phyloP scores from a whole-genome alignment of 2,888 invertebrate species.

The Candidula unifasciata region DNA sequence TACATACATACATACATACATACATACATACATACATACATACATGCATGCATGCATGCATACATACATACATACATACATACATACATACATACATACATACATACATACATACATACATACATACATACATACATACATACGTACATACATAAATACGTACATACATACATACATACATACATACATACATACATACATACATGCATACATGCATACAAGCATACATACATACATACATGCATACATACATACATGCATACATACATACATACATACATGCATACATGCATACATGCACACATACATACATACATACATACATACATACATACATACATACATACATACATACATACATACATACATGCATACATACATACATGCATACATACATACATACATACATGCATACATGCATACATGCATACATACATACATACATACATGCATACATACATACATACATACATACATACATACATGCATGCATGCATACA shows the following conservation, averaged over 20 bases:
- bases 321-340: too few species aligned
- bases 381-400: too few species aligned
- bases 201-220: too few species aligned
- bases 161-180: constrained; percentile 29
- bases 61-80: constrained; percentile 26
- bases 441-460: too few species aligned
- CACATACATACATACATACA: too few species aligned
- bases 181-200: constrained; percentile 5
- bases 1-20: constrained; percentile 25
- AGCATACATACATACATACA: constrained; percentile 27
- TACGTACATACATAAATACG: too few species aligned
- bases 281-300: constrained; percentile 32
- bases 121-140: constrained; percentile 8
- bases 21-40: constrained; percentile 28
- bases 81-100: constrained; percentile 34
- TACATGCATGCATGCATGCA: constrained; percentile 26
- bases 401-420: too few species aligned
- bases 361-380: too few species aligned
- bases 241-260: constrained; percentile 12
- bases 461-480: too few species aligned
- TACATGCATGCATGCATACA: too few species aligned
- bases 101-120: constrained; percentile 9
- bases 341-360: too few species aligned
- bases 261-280: constrained; percentile 32
- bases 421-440: too few species aligned